Base-by-base conservation (phyloP, 2,797 vertebrate genomes). In the Mus spretus region DNA sequence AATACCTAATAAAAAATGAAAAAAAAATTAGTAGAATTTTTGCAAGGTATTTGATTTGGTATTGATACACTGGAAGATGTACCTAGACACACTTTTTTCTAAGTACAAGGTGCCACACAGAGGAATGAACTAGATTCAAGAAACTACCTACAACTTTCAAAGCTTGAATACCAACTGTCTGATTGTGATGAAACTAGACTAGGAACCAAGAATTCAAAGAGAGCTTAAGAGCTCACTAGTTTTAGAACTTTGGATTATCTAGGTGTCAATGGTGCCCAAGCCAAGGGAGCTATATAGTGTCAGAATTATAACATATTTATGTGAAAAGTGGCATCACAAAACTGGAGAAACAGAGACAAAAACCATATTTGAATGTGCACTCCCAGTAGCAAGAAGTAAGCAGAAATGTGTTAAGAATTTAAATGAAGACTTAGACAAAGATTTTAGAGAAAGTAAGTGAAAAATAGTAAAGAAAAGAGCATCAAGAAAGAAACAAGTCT, bases 241-340 rank as follows among this genome's bases (percentile, higher is more conserved):
- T 87, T 87, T 91, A 93, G 37, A 95, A 90, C 2, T 44, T 93
- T 65, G 55, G 13, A 83, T 72, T 53, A 44, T 34, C 83, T 20
- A 44, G 44, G n/a, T 6, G 53, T 86, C 40, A 53, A 53, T n/a
- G 83, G 77, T 55, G 67, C 75, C 70, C 70, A 44, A 95, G 15
- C 19, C 40, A 53, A 83, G 72, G 53, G 14, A 90, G 40, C 63
- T 47, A 75, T 47, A 75, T 55, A 70, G 12, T 15, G 17, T 86
- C 34, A 90, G 17, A 82, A 90, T 80, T 94, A 61, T 92, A 67
- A 86, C 47, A 75, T 82, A 78, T 22, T 93, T 94, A 44, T 84
- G 61, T n/a, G 37, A 82, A 93, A 86, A 55, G 26, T 11, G 50
- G 17, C n/a, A 53, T 14, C 75, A 13, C 31, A 90, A 86, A 78